Evolutionary conservation across 2,113 vertebrate genomes (phyloP).

Genomic region (Nibea coibor): DNA sequence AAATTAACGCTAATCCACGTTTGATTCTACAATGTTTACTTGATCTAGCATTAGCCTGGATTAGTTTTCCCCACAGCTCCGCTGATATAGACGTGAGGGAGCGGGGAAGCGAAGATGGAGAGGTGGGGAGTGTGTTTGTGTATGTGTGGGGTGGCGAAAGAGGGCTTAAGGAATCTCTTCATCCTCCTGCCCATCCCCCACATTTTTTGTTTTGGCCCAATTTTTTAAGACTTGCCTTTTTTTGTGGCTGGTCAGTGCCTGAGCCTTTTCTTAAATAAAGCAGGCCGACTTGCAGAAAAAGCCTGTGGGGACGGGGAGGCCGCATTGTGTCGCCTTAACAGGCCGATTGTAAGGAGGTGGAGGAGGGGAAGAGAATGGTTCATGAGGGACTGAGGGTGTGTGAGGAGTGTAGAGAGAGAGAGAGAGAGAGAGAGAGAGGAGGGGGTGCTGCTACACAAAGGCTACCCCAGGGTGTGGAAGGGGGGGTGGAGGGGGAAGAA

Average conservation of each 20-base stretch:
- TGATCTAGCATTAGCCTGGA: background rate
- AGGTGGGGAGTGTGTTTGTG: constrained; percentile 51
- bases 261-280: constrained; percentile 80
- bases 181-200: constrained; percentile 66
- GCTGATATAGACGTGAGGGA: constrained; percentile 57
- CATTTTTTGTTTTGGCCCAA: constrained; percentile 59
- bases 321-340: constrained; percentile 79
- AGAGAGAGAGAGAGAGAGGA: constrained; percentile 2
- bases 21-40: constrained; percentile 19
- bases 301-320: constrained; percentile 77
- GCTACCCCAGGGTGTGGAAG: constrained; percentile 78
- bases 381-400: constrained; percentile 66
- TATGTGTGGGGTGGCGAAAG: constrained; percentile 49
- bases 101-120: constrained; percentile 4
- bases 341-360: constrained; percentile 76
- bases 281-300: constrained; percentile 66
- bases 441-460: constrained; percentile 71
- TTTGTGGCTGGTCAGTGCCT: constrained; percentile 79
- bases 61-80: constrained; percentile 26
- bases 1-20: constrained; percentile 45
- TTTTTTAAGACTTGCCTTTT: constrained; percentile 84
- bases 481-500: constrained; percentile 57
- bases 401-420: constrained; percentile 38
- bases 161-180: constrained; percentile 67
- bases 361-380: constrained; percentile 75